Base-by-base conservation (phyloP, 2,888 invertebrate species). In the Agrotis puta region DNA sequence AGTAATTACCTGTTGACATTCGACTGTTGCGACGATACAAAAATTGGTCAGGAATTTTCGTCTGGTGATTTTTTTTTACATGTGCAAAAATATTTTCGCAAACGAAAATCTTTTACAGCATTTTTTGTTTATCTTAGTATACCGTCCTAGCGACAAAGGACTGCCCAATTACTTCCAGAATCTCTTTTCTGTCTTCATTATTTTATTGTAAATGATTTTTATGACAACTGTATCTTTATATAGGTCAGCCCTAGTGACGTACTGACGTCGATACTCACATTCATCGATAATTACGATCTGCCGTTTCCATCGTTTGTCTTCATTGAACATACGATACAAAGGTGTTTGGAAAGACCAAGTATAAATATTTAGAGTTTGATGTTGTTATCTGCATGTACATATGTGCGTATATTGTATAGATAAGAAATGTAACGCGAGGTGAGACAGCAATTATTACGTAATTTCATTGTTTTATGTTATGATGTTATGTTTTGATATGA, bases 301-400 rank as follows among this genome's bases (percentile, higher is more conserved):
- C 33, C 51, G 62, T 72, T 81, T 75, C 69, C 64, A 75, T 39
- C 53, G 64, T 64, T 70, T 68, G 79, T 74, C 57, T 69, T 67
- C 64, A 65, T 69, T 66, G 61, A 79, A 57, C 50, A 68, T 57
- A 51, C 71, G 16, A 83, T 73, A 77, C 71, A 73, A 73, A 75
- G 72, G 69, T 83, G 69, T 83, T 81, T 72, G 66, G 27, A 78
- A 79, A 72, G 50, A 43, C 71, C n/a, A 64, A 64, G 71, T 83
- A 75, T 81, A 71, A 79, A 83, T 81, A 79, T 79, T 82, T 73
- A 83, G 65, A 69, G 70, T 79, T 70, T 72, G 68, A 83, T 66
- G 76, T 69, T 53, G 71, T 70, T 82, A 82, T 82, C 83, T 70
- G 7, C 57, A 54, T 33, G 58, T 80, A 74, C 45, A 47, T 79